Base-by-base conservation (phyloP, 2,797 vertebrate genomes). In the Artibeus lituratus region DNA sequence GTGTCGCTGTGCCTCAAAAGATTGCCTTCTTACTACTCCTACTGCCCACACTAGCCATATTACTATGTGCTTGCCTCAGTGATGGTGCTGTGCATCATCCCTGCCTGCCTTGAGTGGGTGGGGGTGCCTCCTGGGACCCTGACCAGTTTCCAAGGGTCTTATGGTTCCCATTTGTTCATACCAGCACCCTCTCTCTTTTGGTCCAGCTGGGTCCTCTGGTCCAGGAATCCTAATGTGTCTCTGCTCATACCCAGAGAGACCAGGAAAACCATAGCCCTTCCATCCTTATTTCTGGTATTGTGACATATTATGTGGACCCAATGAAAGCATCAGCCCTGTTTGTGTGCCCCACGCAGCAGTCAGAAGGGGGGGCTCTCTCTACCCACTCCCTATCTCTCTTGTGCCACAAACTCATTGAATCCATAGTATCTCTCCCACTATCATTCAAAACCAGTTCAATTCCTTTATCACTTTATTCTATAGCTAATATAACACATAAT, bases 371-470 rank as follows among this genome's bases (percentile, higher is more conserved):
- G 37, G 3, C 22, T 73, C 67, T 7, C 12, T 26, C 69, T 42
- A 44, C 3, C 4, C 1, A 19, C 7, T 62, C 22, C 16, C 24
- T 32, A 0, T 57, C 59, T 72, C n/a, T 83, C 18, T 76, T 76
- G 42, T 1, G 7, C 39, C 51, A 21, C 44, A 44, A 44, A 70
- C 44, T 92, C n/a, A 55, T 44, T 55, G 53, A 65, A 74, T 14
- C 76, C 29, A 7, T 37, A 59, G 16, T 74, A 55, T 87, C 72
- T 95, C 44, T 91, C 59, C 26, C 67, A 51, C 24, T 65, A 24
- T 92, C 65, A 69, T 62, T 93, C 81, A 49, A 90, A 93, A 95
- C 73, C 10, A 96, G 51, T 91, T 84, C 67, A 92, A 65, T 21
- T 85, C n/a, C 78, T 87, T 55, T 69, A 74, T 85, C 47, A 70